Conservation (phyloP, 2,888 invertebrate species). For the Tanytarsus gracilentus region DNA sequence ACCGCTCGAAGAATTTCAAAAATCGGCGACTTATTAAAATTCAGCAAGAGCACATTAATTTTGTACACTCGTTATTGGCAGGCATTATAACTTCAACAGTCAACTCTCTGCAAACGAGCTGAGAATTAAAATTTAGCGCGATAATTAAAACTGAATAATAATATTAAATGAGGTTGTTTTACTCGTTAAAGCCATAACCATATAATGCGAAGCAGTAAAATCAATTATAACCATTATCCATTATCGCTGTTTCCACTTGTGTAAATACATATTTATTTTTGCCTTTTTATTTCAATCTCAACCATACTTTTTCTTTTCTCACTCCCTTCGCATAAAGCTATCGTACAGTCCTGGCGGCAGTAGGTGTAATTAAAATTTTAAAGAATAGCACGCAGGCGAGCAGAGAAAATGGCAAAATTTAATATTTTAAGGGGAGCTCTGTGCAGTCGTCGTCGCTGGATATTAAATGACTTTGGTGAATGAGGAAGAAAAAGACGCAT, state of each 20-base stretch:
- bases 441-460: background rate
- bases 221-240: constrained; percentile 19
- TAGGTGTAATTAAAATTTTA: constrained; percentile 20
- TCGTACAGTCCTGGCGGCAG: background rate
- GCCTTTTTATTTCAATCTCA: constrained; percentile 2
- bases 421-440: background rate
- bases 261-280: constrained; percentile 17
- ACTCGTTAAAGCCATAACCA: constrained; percentile 18
- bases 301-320: background rate
- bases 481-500: background rate
- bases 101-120: constrained; percentile 1
- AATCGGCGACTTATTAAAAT: too few relatives aligned
- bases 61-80: background rate
- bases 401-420: background rate
- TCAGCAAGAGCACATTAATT: background rate
- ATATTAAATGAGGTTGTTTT: constrained; percentile 21
- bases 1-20: too few relatives aligned
- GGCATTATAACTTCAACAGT: background rate
- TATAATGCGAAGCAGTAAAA: constrained; percentile 20
- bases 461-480: background rate
- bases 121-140: constrained; percentile 16
- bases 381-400: constrained; percentile 7
- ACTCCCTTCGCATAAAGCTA: background rate
- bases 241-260: constrained; percentile 19
- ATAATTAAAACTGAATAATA: constrained; percentile 20